Conservation (phyloP, 2,797 vertebrate genomes). For the Babyrousa celebensis region DNA sequence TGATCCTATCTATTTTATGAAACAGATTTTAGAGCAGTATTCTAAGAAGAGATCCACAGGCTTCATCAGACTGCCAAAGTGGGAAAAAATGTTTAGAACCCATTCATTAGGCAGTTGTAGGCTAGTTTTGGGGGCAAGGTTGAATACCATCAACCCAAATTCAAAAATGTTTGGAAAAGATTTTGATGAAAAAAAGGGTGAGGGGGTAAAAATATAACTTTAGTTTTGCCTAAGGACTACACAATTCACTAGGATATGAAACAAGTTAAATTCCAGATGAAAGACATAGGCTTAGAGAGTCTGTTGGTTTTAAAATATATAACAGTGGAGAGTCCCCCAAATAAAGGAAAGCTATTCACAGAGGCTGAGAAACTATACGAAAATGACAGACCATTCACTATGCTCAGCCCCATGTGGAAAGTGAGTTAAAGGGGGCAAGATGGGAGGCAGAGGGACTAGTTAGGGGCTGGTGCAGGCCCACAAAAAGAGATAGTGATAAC, state of each 20-base stretch:
- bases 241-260: constrained; percentile 11
- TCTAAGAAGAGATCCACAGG: constrained; percentile 13
- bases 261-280: constrained; percentile 35
- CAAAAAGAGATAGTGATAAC: neutral
- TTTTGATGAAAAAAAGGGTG: fast-evolving
- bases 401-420: neutral
- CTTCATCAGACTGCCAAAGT: neutral
- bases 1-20: constrained; percentile 44
- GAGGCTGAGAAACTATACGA: neutral
- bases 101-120: neutral
- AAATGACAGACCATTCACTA: neutral
- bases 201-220: neutral
- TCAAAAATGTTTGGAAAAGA: constrained; percentile 17
- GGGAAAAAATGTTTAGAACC: neutral
- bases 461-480: neutral
- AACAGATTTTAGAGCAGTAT: constrained; percentile 52
- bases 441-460: neutral
- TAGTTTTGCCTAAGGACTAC: neutral
- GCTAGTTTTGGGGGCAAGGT: neutral
- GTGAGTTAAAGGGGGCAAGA: neutral
- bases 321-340: neutral
- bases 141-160: neutral
- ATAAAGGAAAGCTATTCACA: neutral
- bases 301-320: neutral
- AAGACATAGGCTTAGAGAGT: constrained; percentile 9